Percentiles rank a stretch among this genome's conserved stretches.
Evolutionary conservation across 1,140 invertebrate genomes (phyloP).

Genomic region (Apis cerana): DNA sequence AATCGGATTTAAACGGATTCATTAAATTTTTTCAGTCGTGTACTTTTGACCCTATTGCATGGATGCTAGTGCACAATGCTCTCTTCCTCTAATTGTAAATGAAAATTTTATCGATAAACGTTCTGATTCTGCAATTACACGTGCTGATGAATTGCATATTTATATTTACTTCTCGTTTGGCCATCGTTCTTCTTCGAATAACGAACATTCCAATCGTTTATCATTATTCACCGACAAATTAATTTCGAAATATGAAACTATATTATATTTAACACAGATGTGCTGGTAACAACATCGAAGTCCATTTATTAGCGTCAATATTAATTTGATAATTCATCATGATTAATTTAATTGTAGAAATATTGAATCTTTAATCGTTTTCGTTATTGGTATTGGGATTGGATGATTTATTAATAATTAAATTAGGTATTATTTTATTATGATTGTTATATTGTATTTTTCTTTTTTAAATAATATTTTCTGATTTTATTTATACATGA

Average conservation of each 20-base stretch:
- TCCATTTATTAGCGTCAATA: background rate
- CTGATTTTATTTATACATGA: too few species aligned
- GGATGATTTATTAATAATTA: too few species aligned
- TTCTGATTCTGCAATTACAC: background rate
- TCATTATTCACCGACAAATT: background rate
- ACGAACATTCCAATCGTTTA: background rate
- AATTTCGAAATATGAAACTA: background rate
- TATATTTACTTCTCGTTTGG: background rate
- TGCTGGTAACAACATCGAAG: background rate
- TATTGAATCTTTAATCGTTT: background rate
- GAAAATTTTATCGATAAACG: background rate
- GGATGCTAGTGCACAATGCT: too few species aligned
- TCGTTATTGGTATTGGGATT: background rate
- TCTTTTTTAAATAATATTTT: too few species aligned
- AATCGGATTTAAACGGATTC: slow-evolving; percentile 5
- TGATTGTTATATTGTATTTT: too few species aligned
- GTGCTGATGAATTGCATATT: background rate
- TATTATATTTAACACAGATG: background rate
- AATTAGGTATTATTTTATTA: too few species aligned
- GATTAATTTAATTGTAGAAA: background rate
- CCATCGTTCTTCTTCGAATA: background rate
- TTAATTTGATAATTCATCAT: background rate
- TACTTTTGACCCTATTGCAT: background rate
- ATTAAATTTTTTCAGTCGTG: background rate
- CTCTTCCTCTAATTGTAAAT: background rate